A percentile compares a stretch with the other conserved stretches of the same genome.
Evolutionary conservation across 2,888 invertebrate species (phyloP).

Genomic region (Lochmaea capreae): DNA sequence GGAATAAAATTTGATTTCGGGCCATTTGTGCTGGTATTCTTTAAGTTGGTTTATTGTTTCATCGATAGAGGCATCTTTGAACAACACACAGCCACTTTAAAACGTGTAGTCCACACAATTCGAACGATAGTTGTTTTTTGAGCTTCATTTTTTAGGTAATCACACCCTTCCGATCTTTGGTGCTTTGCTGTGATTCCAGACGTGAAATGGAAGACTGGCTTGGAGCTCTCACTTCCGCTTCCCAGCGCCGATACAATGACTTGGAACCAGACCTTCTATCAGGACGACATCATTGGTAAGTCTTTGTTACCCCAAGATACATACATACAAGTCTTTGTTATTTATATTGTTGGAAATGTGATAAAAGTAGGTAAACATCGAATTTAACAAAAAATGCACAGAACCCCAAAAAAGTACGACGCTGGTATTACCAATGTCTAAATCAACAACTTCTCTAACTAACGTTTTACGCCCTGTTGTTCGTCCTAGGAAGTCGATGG

Average conservation of each 20-base stretch:
- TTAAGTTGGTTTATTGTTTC: too few relatives aligned
- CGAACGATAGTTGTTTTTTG: constrained; percentile 27
- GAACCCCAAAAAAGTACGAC: background rate
- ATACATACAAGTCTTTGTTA: constrained; percentile 35
- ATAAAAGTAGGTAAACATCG: too few relatives aligned
- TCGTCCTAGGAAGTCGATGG: background rate
- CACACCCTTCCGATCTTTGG: constrained; percentile 81
- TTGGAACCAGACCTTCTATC: constrained; percentile 75
- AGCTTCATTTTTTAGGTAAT: constrained; percentile 62
- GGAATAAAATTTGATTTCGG: too few relatives aligned
- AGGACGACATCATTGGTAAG: constrained; percentile 78
- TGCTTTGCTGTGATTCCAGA: constrained; percentile 82
- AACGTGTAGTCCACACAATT: too few relatives aligned
- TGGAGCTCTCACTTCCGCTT: constrained; percentile 81
- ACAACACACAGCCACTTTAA: too few relatives aligned
- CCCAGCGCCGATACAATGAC: constrained; percentile 68
- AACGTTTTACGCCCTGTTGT: background rate
- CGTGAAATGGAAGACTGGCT: constrained; percentile 95
- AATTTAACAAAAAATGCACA: too few relatives aligned
- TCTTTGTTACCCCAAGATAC: too few relatives aligned
- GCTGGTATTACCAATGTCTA: background rate
- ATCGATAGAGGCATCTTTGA: too few relatives aligned
- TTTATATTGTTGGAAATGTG: background rate
- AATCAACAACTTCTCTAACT: background rate
- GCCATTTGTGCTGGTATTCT: too few relatives aligned